Evolutionary conservation across 2,888 invertebrate species (phyloP).

Genomic region (Metopia argyrocephala): DNA sequence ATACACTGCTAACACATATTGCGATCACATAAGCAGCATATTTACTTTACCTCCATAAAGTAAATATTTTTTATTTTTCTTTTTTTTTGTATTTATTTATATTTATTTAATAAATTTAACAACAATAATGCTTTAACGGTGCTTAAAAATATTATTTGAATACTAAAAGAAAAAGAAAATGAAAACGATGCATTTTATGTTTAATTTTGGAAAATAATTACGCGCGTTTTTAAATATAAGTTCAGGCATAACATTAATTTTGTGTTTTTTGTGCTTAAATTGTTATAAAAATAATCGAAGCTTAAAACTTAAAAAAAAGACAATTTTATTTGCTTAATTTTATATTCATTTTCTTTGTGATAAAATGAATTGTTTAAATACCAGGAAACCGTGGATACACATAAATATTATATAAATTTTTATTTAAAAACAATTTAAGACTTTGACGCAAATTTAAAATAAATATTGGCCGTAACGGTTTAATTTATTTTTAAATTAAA

Average conservation of each 20-base stretch:
- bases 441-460: not conserved
- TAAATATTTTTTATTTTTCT: not conserved
- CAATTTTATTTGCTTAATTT: not conserved
- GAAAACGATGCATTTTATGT: not conserved
- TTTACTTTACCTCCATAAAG: not conserved
- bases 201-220: not conserved
- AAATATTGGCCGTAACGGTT: too few relatives aligned
- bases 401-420: too few relatives aligned
- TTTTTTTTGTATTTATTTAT: not conserved
- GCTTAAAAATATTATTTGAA: slow-evolving; percentile 38
- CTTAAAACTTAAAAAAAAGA: not conserved
- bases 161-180: not conserved
- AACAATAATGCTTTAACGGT: slow-evolving; percentile 36
- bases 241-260: not conserved
- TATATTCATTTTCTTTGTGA: not conserved
- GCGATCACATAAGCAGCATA: not conserved
- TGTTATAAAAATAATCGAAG: not conserved
- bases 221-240: not conserved
- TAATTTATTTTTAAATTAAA: not conserved
- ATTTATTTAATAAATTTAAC: not conserved
- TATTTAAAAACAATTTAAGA: not conserved
- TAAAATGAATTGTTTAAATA: not conserved
- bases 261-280: too few relatives aligned
- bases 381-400: not conserved
- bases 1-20: not conserved